These are phyloP conservation scores for Casuarius casuarius DNA, from an alignment of 2,113 vertebrate genomes.

Conservation along the genomic window DNA sequence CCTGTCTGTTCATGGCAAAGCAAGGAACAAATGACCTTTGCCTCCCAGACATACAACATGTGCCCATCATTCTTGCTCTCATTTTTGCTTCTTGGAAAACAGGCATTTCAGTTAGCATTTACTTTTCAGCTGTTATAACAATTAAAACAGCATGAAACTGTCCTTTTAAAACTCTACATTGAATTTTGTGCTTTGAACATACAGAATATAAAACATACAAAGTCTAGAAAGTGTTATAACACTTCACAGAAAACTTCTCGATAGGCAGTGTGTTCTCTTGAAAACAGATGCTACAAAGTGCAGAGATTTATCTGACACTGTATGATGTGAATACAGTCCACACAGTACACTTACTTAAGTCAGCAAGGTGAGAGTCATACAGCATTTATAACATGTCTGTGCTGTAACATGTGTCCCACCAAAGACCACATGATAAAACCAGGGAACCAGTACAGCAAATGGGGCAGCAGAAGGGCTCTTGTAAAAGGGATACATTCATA, in stretches of 20 bases:
- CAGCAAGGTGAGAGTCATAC: not conserved
- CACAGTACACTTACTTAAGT: not conserved
- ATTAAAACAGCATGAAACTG: not conserved
- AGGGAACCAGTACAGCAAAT: not conserved
- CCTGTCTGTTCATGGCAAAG: not conserved
- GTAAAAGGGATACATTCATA: not conserved
- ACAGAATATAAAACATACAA: not conserved
- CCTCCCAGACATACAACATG: not conserved
- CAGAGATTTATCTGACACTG: not conserved
- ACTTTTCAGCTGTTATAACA: not conserved
- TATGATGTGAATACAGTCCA: not conserved
- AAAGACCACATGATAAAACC: not conserved
- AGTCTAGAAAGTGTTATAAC: not conserved
- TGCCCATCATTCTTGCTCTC: accelerated
- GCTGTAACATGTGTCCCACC: not conserved
- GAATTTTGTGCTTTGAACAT: not conserved
- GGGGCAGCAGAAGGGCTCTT: not conserved
- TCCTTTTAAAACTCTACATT: not conserved
- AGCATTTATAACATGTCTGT: not conserved
- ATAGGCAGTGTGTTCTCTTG: not conserved
- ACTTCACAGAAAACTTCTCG: not conserved
- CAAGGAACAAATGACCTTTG: not conserved
- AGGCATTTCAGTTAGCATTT: not conserved
- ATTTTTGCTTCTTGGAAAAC: not conserved
- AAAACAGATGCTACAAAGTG: not conserved